phyloP scores from a whole-genome alignment of 2,888 invertebrate species.

The Drosophila stalkeri region DNA sequence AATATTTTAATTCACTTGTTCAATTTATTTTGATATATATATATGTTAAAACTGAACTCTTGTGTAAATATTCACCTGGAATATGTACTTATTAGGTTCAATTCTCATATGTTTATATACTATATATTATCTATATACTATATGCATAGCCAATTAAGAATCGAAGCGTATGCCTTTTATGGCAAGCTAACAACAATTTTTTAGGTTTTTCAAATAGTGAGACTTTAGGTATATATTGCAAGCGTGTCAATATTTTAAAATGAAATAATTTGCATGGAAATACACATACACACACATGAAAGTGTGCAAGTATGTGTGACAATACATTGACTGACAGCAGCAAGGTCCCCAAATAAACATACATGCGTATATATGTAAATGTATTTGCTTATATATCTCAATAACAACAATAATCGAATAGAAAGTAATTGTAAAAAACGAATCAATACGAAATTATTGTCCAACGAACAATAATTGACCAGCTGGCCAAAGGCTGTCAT shows the following conservation, averaged over 20 bases:
- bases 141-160: constrained; percentile 11
- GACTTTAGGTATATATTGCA: background rate
- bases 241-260: constrained; percentile 28
- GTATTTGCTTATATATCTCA: background rate
- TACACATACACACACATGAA: background rate
- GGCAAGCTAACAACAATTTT: constrained; percentile 11
- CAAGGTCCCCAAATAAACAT: constrained; percentile 17
- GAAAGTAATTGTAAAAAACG: constrained; percentile 47
- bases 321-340: constrained; percentile 14
- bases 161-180: constrained; percentile 4
- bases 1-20: background rate
- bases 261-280: constrained; percentile 25
- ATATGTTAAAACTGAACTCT: background rate
- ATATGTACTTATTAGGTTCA: background rate
- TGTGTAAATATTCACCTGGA: constrained; percentile 3
- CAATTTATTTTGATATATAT: too few relatives aligned
- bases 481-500: background rate
- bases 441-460: constrained; percentile 74
- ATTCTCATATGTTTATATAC: background rate
- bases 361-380: background rate
- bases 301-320: background rate
- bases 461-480: constrained; percentile 57
- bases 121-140: background rate
- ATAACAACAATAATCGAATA: constrained; percentile 14
- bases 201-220: constrained; percentile 8